Evolutionary conservation across 2,113 vertebrate species (phyloP).

Genomic region (Thunnus maccoyii): DNA sequence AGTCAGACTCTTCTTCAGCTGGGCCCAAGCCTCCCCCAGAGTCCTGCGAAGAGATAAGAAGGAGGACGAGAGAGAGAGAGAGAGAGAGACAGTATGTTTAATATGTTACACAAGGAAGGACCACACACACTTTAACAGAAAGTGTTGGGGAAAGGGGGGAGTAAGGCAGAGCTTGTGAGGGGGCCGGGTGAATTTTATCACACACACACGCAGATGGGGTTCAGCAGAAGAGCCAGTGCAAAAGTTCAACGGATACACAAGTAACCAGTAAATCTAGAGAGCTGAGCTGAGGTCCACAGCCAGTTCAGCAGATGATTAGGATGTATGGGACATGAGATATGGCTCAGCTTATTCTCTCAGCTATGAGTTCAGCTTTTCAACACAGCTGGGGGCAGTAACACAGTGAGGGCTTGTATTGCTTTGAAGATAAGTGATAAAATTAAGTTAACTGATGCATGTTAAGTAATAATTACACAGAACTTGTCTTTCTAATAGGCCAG

Average conservation of each 20-base stretch:
- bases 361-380: conserved; percentile 11
- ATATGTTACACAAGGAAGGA: conserved; percentile 39
- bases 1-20: conserved; percentile 96
- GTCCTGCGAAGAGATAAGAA: conserved; percentile 85
- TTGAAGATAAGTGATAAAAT: conserved; percentile 15
- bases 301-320: conserved; percentile 59
- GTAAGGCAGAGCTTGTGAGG: not conserved
- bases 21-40: conserved; percentile 95
- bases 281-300: conserved; percentile 45
- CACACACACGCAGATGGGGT: conserved; percentile 31
- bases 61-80: not conserved
- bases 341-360: conserved; percentile 3
- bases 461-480: not conserved
- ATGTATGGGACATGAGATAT: conserved; percentile 35
- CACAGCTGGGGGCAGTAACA: conserved; percentile 37
- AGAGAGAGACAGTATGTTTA: conserved; percentile 27
- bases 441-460: not conserved
- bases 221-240: conserved; percentile 40
- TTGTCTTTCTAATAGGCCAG: conserved; percentile 7
- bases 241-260: conserved; percentile 63
- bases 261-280: conserved; percentile 38
- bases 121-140: conserved; percentile 60
- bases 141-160: conserved; percentile 1
- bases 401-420: conserved; percentile 6
- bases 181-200: conserved; percentile 4